Conservation (phyloP, 2,888 invertebrate genomes). For the Lycocerus yunnanus region DNA sequence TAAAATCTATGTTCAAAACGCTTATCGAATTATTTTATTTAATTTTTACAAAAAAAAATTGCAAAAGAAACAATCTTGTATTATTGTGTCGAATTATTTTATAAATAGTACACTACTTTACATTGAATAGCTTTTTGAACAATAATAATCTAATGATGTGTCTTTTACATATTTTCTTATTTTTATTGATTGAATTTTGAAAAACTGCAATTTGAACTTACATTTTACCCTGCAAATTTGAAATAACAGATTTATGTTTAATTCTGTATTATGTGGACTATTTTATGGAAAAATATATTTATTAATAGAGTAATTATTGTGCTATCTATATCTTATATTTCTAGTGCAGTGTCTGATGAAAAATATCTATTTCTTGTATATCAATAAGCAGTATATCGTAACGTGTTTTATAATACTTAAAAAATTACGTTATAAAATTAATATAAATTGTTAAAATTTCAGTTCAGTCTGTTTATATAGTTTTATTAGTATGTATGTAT, state of each 20-base stretch:
- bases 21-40: conserved; percentile 5
- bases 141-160: conserved; percentile 51
- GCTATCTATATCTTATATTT: conserved; percentile 25
- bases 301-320: conserved; percentile 19
- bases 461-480: conserved; percentile 16
- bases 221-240: conserved; percentile 50
- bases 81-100: background rate
- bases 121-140: background rate
- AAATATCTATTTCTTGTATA: conserved; percentile 13
- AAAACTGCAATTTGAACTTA: conserved; percentile 47
- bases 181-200: conserved; percentile 44
- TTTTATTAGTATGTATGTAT: background rate
- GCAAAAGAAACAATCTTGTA: conserved; percentile 15
- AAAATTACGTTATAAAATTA: background rate
- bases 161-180: conserved; percentile 38
- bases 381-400: background rate
- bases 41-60: conserved; percentile 6
- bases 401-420: conserved; percentile 4
- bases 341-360: conserved; percentile 26
- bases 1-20: conserved; percentile 15
- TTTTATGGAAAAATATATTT: conserved; percentile 28
- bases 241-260: conserved; percentile 9
- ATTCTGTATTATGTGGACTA: conserved; percentile 1
- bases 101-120: background rate
- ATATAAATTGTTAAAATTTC: conserved; percentile 1